phyloP scores from a whole-genome alignment of 1,140 invertebrate genomes.

The Heliconius eleuchia region DNA sequence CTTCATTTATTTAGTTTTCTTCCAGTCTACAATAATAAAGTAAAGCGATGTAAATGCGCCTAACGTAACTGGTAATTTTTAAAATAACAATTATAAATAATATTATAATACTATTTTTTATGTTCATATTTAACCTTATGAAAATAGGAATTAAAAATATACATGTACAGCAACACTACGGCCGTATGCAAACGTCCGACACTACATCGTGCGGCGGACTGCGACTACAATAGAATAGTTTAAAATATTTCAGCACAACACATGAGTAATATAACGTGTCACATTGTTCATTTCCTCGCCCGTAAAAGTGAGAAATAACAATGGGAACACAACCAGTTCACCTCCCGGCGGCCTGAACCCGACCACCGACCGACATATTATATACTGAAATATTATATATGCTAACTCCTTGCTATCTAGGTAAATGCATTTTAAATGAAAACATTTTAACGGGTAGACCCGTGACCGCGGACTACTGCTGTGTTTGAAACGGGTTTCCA shows the following conservation, averaged over 20 bases:
- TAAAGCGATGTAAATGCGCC: too few species aligned
- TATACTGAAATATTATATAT: neutral
- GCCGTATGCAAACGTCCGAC: neutral
- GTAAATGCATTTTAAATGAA: neutral
- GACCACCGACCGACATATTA: too few species aligned
- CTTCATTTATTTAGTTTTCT: too few species aligned
- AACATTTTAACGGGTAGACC: too few species aligned
- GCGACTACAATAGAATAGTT: slow-evolving; percentile 2
- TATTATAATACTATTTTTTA: too few species aligned
- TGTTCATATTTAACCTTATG: too few species aligned
- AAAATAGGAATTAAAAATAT: too few species aligned
- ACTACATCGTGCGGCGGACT: neutral
- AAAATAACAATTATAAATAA: too few species aligned
- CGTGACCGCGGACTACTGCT: too few species aligned
- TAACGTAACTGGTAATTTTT: too few species aligned
- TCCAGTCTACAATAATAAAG: too few species aligned
- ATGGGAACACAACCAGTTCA: neutral
- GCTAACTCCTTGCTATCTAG: neutral
- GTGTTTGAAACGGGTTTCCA: too few species aligned
- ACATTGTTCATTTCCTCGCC: slow-evolving; percentile 14
- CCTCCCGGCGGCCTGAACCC: neutral
- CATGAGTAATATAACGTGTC: slow-evolving; percentile 8
- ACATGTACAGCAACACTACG: neutral
- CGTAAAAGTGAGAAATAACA: neutral
- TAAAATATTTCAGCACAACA: slow-evolving; percentile 5